Evolutionary conservation across 2,113 vertebrate species (phyloP).

Genomic region (Mungos mungo): DNA sequence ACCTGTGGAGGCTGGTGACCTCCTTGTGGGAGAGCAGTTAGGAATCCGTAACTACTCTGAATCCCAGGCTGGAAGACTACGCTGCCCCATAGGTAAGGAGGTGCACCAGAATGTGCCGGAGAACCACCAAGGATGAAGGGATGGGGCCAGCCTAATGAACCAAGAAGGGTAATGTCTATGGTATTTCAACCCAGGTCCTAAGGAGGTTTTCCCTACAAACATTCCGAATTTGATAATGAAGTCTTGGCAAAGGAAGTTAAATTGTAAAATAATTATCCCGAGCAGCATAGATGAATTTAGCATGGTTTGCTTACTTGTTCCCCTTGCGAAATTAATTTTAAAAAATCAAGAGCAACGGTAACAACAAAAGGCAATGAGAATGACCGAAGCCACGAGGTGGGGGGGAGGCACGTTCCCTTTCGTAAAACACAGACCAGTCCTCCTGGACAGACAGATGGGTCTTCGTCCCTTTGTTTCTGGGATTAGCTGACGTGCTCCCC

Average conservation of each 20-base stretch:
- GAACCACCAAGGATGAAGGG: background rate
- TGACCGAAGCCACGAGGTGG: background rate
- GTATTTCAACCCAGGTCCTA: conserved; percentile 38
- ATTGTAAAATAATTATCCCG: conserved; percentile 69
- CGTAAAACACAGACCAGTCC: background rate
- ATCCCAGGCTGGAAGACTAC: background rate
- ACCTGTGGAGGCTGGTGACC: background rate
- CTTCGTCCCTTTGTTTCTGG: conserved; percentile 58
- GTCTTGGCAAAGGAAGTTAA: conserved; percentile 59
- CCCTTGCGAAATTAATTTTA: conserved; percentile 55
- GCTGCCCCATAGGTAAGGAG: no score
- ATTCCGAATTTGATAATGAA: conserved; percentile 51
- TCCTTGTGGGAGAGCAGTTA: background rate
- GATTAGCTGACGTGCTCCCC: background rate
- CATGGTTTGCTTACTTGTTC: conserved; percentile 43
- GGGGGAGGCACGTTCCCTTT: background rate
- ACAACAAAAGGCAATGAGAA: accelerated
- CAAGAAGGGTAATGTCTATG: background rate
- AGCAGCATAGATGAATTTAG: conserved; percentile 17
- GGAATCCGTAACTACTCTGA: background rate
- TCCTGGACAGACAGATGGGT: background rate
- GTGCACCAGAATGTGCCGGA: background rate
- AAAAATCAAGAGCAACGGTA: background rate
- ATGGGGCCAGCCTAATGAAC: conserved; percentile 37
- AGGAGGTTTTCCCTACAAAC: conserved; percentile 40